Evolutionary conservation across 2,888 invertebrate species (phyloP).

Genomic region (Parnassius smintheus): DNA sequence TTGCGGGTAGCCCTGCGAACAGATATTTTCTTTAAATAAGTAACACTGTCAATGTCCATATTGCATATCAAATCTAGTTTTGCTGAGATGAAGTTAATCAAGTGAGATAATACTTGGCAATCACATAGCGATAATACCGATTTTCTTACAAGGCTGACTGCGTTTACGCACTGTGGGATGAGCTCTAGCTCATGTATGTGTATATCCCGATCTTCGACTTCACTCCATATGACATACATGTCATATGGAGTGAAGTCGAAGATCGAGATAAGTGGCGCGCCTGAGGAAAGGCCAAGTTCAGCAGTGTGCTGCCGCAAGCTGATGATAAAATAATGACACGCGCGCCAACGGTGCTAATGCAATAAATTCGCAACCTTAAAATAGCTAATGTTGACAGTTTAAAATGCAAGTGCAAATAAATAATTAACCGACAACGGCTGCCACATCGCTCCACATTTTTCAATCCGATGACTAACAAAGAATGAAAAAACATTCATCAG

Average conservation of each 20-base stretch:
- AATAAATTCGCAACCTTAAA: constrained; percentile 7
- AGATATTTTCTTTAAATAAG: constrained; percentile 25
- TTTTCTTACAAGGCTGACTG: neutral
- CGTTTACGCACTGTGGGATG: too few species aligned
- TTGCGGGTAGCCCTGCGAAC: constrained; percentile 84
- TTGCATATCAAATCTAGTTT: neutral
- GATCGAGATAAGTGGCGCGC: too few species aligned
- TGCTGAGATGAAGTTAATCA: neutral
- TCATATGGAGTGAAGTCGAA: too few species aligned
- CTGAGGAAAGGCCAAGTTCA: too few species aligned
- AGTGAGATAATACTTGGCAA: neutral
- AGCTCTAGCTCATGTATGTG: too few species aligned
- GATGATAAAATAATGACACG: too few species aligned
- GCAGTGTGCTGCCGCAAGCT: too few species aligned
- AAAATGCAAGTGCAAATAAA: neutral
- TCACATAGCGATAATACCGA: neutral
- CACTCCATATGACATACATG: too few species aligned
- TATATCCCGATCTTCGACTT: too few species aligned
- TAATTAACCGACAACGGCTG: constrained; percentile 22
- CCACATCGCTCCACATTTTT: constrained; percentile 28
- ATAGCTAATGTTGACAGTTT: neutral
- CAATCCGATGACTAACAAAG: constrained; percentile 22
- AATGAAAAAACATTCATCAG: constrained; percentile 21
- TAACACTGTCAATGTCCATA: neutral
- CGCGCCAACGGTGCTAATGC: neutral